phyloP scores from a whole-genome alignment of 2,113 vertebrate species.

The Hylia prasina region DNA sequence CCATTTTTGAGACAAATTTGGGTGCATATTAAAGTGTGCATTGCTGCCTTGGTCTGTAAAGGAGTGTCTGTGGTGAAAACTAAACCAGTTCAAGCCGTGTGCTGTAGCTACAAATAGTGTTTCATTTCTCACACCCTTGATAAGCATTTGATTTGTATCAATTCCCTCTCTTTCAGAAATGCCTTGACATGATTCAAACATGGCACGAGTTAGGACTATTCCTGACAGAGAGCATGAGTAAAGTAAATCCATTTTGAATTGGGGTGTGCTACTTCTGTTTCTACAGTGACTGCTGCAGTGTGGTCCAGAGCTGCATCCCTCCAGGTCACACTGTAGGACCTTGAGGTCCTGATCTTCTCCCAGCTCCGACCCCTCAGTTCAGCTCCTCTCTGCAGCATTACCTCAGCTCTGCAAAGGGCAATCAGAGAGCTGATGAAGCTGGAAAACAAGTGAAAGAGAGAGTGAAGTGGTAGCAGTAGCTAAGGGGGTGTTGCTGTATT shows the following conservation, averaged over 20 bases:
- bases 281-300: neutral
- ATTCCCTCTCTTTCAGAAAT: neutral
- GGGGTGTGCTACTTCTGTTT: neutral
- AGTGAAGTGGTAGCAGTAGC: neutral
- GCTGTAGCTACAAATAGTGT: neutral
- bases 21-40: neutral
- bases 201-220: fast-evolving
- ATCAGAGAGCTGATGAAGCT: neutral
- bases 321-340: neutral
- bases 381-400: neutral
- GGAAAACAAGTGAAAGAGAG: neutral
- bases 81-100: neutral
- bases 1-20: neutral
- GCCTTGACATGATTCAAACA: neutral
- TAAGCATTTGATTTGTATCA: neutral
- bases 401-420: neutral
- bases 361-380: neutral
- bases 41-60: neutral
- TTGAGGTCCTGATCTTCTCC: neutral
- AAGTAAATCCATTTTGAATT: neutral
- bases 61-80: neutral
- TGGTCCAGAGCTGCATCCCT: neutral
- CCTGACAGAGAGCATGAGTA: neutral
- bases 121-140: neutral
- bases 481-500: neutral